Percentiles rank a stretch among this genome's conserved stretches.
Conservation (phyloP, 2,888 invertebrate genomes). For the Drosophila meridiana region DNA sequence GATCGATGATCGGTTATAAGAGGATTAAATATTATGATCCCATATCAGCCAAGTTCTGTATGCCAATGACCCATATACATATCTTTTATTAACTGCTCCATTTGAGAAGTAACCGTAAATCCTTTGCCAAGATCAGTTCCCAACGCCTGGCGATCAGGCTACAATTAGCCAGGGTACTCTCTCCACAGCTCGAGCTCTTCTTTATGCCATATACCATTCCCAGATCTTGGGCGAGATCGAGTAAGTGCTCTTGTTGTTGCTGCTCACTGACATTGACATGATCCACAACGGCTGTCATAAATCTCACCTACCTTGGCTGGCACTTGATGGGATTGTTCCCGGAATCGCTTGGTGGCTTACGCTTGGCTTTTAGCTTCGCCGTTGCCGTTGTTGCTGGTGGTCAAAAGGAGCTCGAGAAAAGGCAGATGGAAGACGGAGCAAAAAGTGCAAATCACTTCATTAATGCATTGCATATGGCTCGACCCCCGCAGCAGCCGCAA, state of each 20-base stretch:
- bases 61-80: neutral
- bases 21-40: too few species aligned
- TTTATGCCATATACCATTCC: neutral
- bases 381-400: conserved; percentile 50
- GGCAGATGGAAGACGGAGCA: neutral
- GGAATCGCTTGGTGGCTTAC: conserved; percentile 50
- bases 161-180: conserved; percentile 57
- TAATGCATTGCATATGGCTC: conserved; percentile 53
- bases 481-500: conserved; percentile 27
- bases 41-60: too few species aligned
- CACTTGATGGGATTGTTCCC: conserved; percentile 68
- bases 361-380: conserved; percentile 6
- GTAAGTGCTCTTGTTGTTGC: conserved; percentile 8
- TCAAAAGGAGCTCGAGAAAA: conserved; percentile 54
- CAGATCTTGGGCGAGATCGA: neutral
- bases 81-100: neutral
- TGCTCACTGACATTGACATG: conserved; percentile 62
- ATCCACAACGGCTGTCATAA: conserved; percentile 74
- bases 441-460: conserved; percentile 77
- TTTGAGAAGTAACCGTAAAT: conserved; percentile 10
- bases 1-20: too few species aligned
- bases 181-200: neutral
- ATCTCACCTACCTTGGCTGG: conserved; percentile 62
- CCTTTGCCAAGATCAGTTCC: conserved; percentile 31
- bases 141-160: conserved; percentile 31